These are phyloP conservation scores for Willowsia nigromaculata DNA, from an alignment of 2,888 invertebrate species.

Conservation along the genomic window DNA sequence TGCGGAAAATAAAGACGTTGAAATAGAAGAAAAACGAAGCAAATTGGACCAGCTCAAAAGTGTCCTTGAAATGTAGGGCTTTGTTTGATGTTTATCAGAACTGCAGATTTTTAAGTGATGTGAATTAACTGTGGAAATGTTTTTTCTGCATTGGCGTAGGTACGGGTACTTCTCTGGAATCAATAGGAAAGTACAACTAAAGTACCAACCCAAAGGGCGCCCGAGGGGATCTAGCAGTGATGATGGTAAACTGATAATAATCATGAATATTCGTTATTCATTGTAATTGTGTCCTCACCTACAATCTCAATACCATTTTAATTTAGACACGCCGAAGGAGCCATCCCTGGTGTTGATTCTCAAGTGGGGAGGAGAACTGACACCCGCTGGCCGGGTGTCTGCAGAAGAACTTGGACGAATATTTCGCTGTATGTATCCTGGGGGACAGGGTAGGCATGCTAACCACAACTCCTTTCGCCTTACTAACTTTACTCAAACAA, in stretches of 20 bases:
- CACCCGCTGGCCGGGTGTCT: slow-evolving; percentile 97
- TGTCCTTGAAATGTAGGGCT: slow-evolving; percentile 98
- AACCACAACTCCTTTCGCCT: slow-evolving; percentile 72
- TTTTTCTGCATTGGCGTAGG: slow-evolving; percentile 83
- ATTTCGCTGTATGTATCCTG: slow-evolving; percentile 99
- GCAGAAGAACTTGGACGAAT: slow-evolving; percentile 98
- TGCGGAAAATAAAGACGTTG: slow-evolving; percentile 89
- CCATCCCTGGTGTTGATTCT: slow-evolving; percentile 97
- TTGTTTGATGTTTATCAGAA: background rate
- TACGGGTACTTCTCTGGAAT: slow-evolving; percentile 99
- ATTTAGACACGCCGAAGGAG: slow-evolving; percentile 92
- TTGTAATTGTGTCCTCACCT: no score
- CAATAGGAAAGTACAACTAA: slow-evolving; percentile 99
- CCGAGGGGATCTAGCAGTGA: slow-evolving; percentile 95
- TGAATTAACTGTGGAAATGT: background rate
- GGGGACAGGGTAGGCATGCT: slow-evolving; percentile 84
- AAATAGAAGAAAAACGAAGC: slow-evolving; percentile 97
- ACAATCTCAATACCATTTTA: background rate
- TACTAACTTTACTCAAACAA: slow-evolving; percentile 61
- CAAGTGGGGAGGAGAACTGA: slow-evolving; percentile 99
- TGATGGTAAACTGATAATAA: slow-evolving; percentile 86
- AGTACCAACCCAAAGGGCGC: slow-evolving; percentile 97
- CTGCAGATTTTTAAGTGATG: background rate
- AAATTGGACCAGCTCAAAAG: slow-evolving; percentile 98
- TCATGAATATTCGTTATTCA: background rate